Evolutionary conservation across 2,888 invertebrate species (phyloP).

Genomic region (Tenthredo mesomela): DNA sequence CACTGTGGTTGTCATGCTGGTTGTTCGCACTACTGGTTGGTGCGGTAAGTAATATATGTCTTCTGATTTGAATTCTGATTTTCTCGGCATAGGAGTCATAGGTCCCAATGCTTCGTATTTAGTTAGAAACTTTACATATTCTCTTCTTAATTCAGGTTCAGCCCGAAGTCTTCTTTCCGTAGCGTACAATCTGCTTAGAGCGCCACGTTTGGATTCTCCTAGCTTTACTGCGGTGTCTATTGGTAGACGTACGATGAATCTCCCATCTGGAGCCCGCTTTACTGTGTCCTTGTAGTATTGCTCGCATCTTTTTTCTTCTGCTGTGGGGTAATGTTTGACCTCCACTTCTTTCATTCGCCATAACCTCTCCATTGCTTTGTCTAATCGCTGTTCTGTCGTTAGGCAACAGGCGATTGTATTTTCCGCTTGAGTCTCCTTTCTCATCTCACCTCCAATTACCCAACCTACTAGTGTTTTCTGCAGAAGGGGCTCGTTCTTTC

Average conservation of each 20-base stretch:
- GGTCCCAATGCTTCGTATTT: slow-evolving; percentile 25
- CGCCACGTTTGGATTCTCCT: slow-evolving; percentile 38
- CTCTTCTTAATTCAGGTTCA: slow-evolving; percentile 50
- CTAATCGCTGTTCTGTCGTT: background rate
- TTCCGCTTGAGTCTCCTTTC: background rate
- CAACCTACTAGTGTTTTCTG: slow-evolving; percentile 20
- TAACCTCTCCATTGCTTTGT: slow-evolving; percentile 55
- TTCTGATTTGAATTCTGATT: too few relatives aligned
- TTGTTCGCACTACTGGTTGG: slow-evolving; percentile 55
- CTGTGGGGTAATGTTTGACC: background rate
- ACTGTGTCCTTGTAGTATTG: slow-evolving; percentile 56
- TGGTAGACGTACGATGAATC: slow-evolving; percentile 59
- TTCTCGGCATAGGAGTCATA: slow-evolving; percentile 33
- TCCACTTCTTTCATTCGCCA: slow-evolving; percentile 56
- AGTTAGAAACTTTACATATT: slow-evolving; percentile 60
- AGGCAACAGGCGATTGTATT: background rate
- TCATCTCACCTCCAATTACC: slow-evolving; percentile 6
- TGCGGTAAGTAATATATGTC: slow-evolving; percentile 45
- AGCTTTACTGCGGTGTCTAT: slow-evolving; percentile 49
- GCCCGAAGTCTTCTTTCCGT: slow-evolving; percentile 56
- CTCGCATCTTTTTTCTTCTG: slow-evolving; percentile 58
- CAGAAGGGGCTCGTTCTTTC: background rate
- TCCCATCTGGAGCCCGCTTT: slow-evolving; percentile 48
- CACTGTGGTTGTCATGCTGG: slow-evolving; percentile 55
- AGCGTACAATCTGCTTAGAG: slow-evolving; percentile 53